These are phyloP conservation scores for Chionomys nivalis DNA, from an alignment of 2,113 vertebrate genomes.

Conservation along the genomic window DNA sequence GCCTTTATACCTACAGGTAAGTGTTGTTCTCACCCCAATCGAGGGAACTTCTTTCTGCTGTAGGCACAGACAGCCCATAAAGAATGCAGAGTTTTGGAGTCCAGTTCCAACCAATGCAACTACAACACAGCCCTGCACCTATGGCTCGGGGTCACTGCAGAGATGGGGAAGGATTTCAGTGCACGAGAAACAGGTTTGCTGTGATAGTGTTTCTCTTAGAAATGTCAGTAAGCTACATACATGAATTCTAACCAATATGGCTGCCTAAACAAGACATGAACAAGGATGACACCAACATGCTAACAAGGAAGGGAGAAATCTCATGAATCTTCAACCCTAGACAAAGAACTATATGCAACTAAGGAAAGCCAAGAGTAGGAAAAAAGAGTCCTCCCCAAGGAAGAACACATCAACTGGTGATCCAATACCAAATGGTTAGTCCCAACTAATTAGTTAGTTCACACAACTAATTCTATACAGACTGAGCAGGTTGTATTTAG, in stretches of 20 bases:
- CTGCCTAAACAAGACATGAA: neutral
- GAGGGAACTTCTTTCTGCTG: neutral
- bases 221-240: neutral
- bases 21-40: neutral
- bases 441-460: too few species aligned
- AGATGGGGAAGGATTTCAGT: neutral
- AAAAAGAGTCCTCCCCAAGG: neutral
- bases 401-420: neutral
- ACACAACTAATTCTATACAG: neutral
- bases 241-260: neutral
- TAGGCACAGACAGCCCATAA: neutral
- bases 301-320: neutral
- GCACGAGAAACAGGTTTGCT: neutral
- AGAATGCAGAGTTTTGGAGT: neutral
- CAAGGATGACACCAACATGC: neutral
- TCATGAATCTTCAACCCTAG: neutral
- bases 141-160: neutral
- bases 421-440: neutral
- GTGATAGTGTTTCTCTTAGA: neutral
- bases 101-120: neutral
- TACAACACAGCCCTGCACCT: neutral
- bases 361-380: neutral
- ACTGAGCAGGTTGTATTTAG: neutral
- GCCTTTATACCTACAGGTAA: neutral
- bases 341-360: neutral